A percentile compares a stretch with the other conserved stretches of the same genome.
phyloP scores from a whole-genome alignment of 2,797 vertebrate genomes.

The Sciurus carolinensis region DNA sequence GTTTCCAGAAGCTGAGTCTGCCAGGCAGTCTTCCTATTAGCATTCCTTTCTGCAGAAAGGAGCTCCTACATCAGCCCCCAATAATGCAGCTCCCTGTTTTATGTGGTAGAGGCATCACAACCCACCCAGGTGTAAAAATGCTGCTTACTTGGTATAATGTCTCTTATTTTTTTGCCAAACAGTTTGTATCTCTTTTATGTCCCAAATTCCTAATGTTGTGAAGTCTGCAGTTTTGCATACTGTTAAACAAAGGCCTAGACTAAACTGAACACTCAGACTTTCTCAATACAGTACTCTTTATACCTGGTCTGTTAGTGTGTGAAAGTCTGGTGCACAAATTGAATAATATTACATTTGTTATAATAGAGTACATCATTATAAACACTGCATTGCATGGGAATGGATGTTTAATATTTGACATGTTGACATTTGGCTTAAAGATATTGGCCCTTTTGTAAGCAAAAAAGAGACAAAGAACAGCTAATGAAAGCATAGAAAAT shows the following conservation, averaged over 20 bases:
- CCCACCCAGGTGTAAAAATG: not conserved
- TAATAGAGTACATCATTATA: not conserved
- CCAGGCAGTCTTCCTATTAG: not conserved
- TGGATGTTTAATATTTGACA: conserved; percentile 53
- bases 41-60: not conserved
- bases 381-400: not conserved
- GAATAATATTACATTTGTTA: conserved; percentile 42
- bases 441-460: conserved; percentile 23
- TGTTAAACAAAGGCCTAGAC: not conserved
- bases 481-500: conserved; percentile 18
- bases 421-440: conserved; percentile 44
- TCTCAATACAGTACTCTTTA: not conserved
- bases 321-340: not conserved
- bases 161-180: conserved; percentile 27
- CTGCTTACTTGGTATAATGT: not conserved
- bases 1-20: not conserved
- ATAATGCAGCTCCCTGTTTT: not conserved
- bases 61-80: not conserved
- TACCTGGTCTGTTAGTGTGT: not conserved
- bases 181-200: not conserved
- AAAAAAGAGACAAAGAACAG: conserved; percentile 53
- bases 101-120: not conserved
- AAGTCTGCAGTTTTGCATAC: not conserved
- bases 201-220: not conserved
- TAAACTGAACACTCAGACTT: not conserved